Conservation (phyloP, 1,140 invertebrate genomes). For the Leptopilina clavipes region DNA sequence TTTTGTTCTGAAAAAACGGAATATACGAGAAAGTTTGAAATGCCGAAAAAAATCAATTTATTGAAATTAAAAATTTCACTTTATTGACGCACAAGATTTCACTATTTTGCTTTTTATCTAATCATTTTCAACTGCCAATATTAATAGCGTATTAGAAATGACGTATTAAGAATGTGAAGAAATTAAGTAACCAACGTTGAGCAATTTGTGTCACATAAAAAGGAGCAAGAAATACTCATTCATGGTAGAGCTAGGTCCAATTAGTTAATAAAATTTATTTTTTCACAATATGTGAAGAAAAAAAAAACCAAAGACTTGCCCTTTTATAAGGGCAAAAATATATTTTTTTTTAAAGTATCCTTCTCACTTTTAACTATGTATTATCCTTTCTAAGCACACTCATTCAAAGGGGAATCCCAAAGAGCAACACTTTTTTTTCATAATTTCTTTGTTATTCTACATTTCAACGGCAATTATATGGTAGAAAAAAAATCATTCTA, state of each 20-base stretch:
- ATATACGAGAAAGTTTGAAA: not conserved
- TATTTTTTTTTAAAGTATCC: too few species aligned
- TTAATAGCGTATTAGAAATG: not conserved
- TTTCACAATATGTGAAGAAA: not conserved
- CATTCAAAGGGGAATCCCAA: not conserved
- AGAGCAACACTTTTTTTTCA: not conserved
- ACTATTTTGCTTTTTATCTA: not conserved
- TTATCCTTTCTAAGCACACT: not conserved
- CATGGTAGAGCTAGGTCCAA: not conserved
- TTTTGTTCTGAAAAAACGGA: too few species aligned
- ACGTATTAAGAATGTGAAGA: not conserved
- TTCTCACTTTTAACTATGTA: too few species aligned
- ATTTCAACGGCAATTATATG: too few species aligned
- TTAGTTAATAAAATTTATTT: not conserved
- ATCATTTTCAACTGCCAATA: not conserved
- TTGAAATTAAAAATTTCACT: not conserved
- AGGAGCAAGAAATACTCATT: not conserved
- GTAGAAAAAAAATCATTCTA: too few species aligned
- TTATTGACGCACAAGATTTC: not conserved
- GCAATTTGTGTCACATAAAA: conserved; percentile 12
- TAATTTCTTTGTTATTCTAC: too few species aligned
- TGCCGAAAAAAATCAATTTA: too few species aligned
- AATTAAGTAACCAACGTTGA: conserved; percentile 3
- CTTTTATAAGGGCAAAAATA: too few species aligned
- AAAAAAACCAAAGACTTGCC: too few species aligned